phyloP scores from a whole-genome alignment of 2,888 invertebrate species.

The Eugnorisma glareosa region DNA sequence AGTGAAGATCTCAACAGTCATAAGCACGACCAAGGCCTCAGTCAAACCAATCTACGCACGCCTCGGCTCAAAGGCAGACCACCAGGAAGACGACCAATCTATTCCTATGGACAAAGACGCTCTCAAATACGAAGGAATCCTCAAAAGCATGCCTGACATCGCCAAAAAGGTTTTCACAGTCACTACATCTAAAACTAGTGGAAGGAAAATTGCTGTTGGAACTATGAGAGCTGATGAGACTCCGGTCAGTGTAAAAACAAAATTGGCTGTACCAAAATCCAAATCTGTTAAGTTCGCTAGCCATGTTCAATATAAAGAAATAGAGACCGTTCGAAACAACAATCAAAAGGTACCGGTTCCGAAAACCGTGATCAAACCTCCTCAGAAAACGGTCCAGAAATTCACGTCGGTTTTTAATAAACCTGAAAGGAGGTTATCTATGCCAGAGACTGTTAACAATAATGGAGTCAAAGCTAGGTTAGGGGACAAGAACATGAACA shows the following conservation, averaged over 20 bases:
- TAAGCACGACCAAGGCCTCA: conserved; percentile 64
- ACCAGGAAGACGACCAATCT: conserved; percentile 44
- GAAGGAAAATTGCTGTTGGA: conserved; percentile 81
- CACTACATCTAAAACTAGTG: conserved; percentile 78
- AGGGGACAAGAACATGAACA: conserved; percentile 78
- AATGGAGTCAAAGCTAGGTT: conserved; percentile 81
- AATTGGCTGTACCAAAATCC: conserved; percentile 79
- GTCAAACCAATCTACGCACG: conserved; percentile 84
- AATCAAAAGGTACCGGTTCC: conserved; percentile 40
- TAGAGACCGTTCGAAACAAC: conserved; percentile 71
- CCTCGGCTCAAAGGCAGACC: conserved; percentile 80
- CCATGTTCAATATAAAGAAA: conserved; percentile 86
- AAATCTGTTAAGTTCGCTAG: conserved; percentile 88
- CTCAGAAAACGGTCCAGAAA: conserved; percentile 67
- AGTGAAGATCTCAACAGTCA: conserved; percentile 53
- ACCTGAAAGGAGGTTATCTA: conserved; percentile 84
- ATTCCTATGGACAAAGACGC: conserved; percentile 83
- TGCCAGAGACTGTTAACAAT: conserved; percentile 76
- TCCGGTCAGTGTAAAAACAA: conserved; percentile 84
- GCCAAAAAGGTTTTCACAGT: conserved; percentile 80
- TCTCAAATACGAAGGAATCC: conserved; percentile 87
- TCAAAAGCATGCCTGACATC: conserved; percentile 74
- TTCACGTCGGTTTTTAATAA: conserved; percentile 83
- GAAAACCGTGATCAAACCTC: conserved; percentile 32
- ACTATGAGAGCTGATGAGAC: conserved; percentile 88